Percentiles rank a stretch among this genome's conserved stretches.
Evolutionary conservation across 2,113 vertebrate species (phyloP).

Genomic region (Mastomys coucha): DNA sequence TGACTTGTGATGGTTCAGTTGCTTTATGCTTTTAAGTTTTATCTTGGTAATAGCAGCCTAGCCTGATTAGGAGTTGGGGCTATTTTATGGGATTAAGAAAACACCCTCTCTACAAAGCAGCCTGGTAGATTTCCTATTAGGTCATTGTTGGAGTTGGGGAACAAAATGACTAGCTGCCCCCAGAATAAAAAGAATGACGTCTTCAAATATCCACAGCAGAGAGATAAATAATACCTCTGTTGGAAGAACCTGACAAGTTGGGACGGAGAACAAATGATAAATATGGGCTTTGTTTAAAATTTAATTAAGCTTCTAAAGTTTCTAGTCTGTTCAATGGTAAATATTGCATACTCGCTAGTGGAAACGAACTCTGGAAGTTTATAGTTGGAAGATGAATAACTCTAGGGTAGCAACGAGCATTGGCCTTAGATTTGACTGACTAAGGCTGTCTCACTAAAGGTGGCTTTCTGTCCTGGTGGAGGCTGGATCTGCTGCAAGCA

Average conservation of each 20-base stretch:
- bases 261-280: constrained; percentile 50
- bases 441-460: neutral
- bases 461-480: neutral
- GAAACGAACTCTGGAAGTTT: constrained; percentile 43
- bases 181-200: constrained; percentile 20
- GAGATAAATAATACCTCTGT: neutral
- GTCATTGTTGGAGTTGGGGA: neutral
- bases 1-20: neutral
- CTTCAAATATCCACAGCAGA: neutral
- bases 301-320: constrained; percentile 31
- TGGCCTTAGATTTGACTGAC: neutral
- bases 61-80: neutral
- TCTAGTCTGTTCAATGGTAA: constrained; percentile 6
- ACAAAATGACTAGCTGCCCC: neutral
- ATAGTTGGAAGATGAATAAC: neutral
- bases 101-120: neutral
- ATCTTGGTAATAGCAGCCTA: neutral
- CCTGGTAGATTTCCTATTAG: constrained; percentile 40
- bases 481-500: neutral
- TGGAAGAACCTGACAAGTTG: constrained; percentile 9
- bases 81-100: neutral
- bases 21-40: neutral
- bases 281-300: constrained; percentile 60
- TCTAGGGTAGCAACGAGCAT: neutral
- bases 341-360: neutral